phyloP scores from a whole-genome alignment of 2,888 invertebrate species.

The Andrena fulva region DNA sequence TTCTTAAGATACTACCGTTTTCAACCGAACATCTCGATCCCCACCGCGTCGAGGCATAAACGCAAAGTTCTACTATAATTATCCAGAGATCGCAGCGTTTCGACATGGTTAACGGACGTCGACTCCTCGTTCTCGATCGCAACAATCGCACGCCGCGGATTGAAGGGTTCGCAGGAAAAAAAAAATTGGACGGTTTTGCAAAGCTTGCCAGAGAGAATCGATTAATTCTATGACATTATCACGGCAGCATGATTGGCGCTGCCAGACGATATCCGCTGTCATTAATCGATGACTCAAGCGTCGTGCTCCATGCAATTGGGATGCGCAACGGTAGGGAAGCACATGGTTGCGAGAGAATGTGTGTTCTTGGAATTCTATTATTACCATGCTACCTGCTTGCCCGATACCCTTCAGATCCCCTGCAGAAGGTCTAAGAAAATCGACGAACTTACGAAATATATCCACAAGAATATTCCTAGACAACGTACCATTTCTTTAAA shows the following conservation, averaged over 20 bases:
- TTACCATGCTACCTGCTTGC: neutral
- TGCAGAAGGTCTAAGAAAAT: no score
- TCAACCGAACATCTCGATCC: conserved; percentile 10
- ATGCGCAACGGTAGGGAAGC: neutral
- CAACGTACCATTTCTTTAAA: no score
- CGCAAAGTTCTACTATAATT: neutral
- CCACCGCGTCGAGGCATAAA: neutral
- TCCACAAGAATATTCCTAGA: no score
- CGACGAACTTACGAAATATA: no score
- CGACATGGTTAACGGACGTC: conserved; percentile 10
- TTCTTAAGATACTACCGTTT: conserved; percentile 6
- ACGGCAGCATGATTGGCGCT: conserved; percentile 4
- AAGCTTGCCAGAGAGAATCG: neutral
- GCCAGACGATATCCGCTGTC: neutral
- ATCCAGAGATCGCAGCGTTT: conserved; percentile 2
- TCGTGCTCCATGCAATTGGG: neutral
- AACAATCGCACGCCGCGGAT: neutral
- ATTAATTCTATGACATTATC: conserved; percentile 29
- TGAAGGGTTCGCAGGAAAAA: neutral
- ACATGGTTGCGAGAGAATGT: neutral
- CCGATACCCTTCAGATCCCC: neutral
- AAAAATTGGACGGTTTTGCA: conserved; percentile 3
- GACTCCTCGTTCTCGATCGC: conserved; percentile 11
- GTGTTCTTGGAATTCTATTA: neutral
- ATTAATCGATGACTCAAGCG: conserved; percentile 9